Evolutionary conservation across 2,888 invertebrate genomes (phyloP), one percentile per base, ranked within the genome.

Genomic region (Buathra laborator): DNA sequence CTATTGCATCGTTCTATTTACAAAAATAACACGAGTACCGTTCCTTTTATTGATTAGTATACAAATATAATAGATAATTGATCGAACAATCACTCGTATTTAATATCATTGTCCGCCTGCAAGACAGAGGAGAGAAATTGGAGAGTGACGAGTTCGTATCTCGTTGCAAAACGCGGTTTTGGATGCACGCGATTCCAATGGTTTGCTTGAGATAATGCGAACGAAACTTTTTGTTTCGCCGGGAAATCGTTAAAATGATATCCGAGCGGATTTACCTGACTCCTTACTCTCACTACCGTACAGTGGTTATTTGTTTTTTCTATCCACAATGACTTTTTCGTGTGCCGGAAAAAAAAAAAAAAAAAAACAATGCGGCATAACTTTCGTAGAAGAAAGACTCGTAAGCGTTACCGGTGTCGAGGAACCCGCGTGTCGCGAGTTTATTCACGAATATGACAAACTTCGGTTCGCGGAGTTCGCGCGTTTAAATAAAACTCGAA

Each of bases 171-270:
- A 24, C 24, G 24, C 3, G 37, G 24, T 24, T 62, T 29, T 6
- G 70, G 48, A 44, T 64, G 48, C 19, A 48, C 48, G 37, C 37
- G 37, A 37, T 5, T 7, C 37, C 37, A 9, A 37, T 37, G 7
- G 7, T 9, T 37, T 37, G 37, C 37, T 37, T 37, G 37, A 37
- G 37, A 37, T 24, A 37, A 37, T 37, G 37, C 37, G 37, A 56
- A 83, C 62, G 62, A 83, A 68, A 9, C 37, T 37, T 37, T 9
- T 37, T 74, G 67, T 32, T 19, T 70, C 77, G 67, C 5, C 29
- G 32, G 29, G 14, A 59, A 79, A 84, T 85, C 81, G 83, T 86
- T 77, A 74, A 83, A 29, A 77, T 78, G 85, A 86, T 87, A 85
- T 87, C 85, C 64, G 77, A 85, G 29, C 82, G 83, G 37, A 9